A percentile compares a stretch with the other conserved stretches of the same genome.
Conservation (phyloP, 1,140 invertebrate species). For the Lepidurus arcticus region DNA sequence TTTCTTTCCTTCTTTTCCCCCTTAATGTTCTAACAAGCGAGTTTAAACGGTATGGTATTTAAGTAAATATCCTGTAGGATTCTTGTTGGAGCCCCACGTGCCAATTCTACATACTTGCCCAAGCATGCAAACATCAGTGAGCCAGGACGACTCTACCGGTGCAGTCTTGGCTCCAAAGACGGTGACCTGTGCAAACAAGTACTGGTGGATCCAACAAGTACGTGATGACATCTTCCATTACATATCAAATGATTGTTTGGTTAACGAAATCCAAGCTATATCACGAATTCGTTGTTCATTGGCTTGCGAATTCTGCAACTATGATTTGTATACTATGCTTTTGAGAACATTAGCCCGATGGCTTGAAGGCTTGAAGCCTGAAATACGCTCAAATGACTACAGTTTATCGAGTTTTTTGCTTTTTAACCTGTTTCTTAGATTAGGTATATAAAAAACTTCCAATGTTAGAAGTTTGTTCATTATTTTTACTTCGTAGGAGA, state of each 20-base stretch:
- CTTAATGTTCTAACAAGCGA: background rate
- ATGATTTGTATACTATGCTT: background rate
- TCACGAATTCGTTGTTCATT: too few relatives aligned
- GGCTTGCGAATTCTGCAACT: too few relatives aligned
- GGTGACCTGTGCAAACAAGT: slow-evolving; percentile 35
- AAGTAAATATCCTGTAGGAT: slow-evolving; percentile 32
- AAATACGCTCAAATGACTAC: slow-evolving; percentile 23
- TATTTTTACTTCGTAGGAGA: background rate
- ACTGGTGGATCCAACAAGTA: slow-evolving; percentile 35
- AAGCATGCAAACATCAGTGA: slow-evolving; percentile 36
- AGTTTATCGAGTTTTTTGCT: background rate
- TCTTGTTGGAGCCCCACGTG: slow-evolving; percentile 39
- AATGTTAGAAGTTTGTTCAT: background rate
- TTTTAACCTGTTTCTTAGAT: background rate
- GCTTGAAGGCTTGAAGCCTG: too few relatives aligned
- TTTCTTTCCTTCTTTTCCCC: too few relatives aligned
- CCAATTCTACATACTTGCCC: slow-evolving; percentile 36
- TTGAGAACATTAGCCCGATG: slow-evolving; percentile 33
- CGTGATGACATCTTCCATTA: background rate
- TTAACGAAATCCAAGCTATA: too few relatives aligned
- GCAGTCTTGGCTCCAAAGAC: slow-evolving; percentile 30
- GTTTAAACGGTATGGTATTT: background rate
- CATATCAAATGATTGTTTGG: too few relatives aligned
- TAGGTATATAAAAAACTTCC: background rate
- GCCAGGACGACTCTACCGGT: slow-evolving; percentile 38